Evolutionary conservation across 2,113 vertebrate species (phyloP).

Genomic region (Cebidichthys violaceus): DNA sequence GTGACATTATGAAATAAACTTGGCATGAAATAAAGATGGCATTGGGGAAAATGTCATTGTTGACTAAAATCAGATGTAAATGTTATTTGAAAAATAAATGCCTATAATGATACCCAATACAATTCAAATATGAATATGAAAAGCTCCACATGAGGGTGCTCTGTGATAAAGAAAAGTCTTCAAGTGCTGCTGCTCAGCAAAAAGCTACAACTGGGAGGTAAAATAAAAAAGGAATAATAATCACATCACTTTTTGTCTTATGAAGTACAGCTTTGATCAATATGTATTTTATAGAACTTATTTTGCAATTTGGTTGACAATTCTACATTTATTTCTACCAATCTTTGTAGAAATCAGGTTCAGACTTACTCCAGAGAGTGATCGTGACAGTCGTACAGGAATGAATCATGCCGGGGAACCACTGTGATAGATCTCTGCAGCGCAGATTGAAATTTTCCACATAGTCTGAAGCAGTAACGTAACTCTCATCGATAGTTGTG

Average conservation of each 20-base stretch:
- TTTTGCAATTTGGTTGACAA: background rate
- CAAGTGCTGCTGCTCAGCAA: background rate
- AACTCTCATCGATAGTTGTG: background rate
- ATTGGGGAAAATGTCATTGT: background rate
- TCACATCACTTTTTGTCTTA: background rate
- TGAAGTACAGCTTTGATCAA: background rate
- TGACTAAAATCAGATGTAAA: background rate
- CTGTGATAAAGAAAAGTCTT: background rate
- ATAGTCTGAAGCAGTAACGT: background rate
- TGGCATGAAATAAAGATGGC: background rate
- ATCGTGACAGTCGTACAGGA: background rate
- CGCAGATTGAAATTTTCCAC: background rate
- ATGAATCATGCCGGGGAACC: background rate
- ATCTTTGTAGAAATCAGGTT: background rate
- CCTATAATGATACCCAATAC: background rate
- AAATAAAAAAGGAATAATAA: background rate
- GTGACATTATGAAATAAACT: background rate
- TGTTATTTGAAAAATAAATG: background rate
- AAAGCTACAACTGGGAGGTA: background rate
- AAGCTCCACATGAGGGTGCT: constrained; percentile 11
- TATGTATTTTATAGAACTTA: background rate
- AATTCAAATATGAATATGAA: background rate
- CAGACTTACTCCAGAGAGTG: background rate
- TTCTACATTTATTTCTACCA: background rate
- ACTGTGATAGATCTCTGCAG: background rate